Evolutionary conservation across 2,797 vertebrate genomes (phyloP).

Genomic region (Galaxias olidus): DNA sequence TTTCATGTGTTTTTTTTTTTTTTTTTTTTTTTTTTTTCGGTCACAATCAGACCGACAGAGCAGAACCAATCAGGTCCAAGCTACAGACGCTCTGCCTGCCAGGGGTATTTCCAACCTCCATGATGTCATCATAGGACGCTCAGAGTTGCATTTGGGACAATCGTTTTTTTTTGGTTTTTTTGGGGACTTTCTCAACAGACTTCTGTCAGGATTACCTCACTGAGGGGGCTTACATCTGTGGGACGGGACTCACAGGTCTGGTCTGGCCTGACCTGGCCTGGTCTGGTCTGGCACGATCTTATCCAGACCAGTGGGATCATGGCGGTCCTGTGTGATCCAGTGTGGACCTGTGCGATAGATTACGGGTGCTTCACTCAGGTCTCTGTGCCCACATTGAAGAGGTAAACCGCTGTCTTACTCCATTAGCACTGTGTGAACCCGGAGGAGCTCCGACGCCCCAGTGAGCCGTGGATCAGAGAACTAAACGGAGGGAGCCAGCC

Average conservation of each 20-base stretch:
- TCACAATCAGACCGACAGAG: conserved; percentile 22
- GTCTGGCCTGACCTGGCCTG: conserved; percentile 22
- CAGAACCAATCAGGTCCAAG: conserved; percentile 48
- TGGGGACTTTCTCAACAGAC: conserved; percentile 38
- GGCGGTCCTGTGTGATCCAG: not conserved
- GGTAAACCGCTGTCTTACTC: conserved; percentile 59
- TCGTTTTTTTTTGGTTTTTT: too few relatives aligned
- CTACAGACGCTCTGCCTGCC: conserved; percentile 31
- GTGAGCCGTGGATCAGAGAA: conserved; percentile 24
- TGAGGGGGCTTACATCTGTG: not conserved
- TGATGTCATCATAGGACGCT: conserved; percentile 57
- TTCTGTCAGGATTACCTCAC: conserved; percentile 49
- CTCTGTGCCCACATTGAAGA: conserved; percentile 30
- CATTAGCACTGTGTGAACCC: conserved; percentile 58
- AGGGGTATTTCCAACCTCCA: conserved; percentile 25
- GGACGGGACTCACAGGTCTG: conserved; percentile 10
- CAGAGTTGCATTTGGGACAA: conserved; percentile 63
- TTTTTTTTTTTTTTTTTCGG: conserved; percentile 33
- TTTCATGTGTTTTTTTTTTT: conserved; percentile 3
- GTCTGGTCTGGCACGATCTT: conserved; percentile 39
- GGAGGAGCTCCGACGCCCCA: conserved; percentile 13
- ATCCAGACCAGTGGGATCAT: conserved; percentile 32
- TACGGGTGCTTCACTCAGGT: conserved; percentile 69
- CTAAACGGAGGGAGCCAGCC: not conserved
- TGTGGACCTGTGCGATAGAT: conserved; percentile 16